Conservation (phyloP, 2,113 vertebrate genomes). For the Psilopogon haemacephalus region DNA sequence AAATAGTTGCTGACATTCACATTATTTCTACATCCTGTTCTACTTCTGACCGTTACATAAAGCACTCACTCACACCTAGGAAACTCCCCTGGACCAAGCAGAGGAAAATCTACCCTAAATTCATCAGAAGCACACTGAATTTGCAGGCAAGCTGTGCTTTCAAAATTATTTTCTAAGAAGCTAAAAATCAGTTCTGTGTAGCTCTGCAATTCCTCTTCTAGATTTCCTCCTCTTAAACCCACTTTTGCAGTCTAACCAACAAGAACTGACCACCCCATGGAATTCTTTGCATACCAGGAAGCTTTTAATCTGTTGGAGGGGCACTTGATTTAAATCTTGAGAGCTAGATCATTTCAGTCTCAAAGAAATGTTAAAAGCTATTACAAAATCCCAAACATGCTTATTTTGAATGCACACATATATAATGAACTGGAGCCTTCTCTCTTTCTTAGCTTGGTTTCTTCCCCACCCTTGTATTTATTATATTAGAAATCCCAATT, state of each 20-base stretch:
- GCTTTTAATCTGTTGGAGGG: neutral
- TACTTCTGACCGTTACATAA: neutral
- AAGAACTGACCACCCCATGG: neutral
- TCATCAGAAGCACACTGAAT: neutral
- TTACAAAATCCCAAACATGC: neutral
- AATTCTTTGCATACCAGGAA: neutral
- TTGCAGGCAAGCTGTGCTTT: neutral
- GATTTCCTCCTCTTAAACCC: neutral
- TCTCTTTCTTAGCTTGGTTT: neutral
- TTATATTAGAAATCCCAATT: fast-evolving
- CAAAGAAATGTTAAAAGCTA: no score
- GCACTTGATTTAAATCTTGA: neutral
- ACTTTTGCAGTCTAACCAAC: neutral
- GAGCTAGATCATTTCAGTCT: neutral
- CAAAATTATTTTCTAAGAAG: neutral
- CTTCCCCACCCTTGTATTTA: neutral
- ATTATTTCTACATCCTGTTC: neutral
- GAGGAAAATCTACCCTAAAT: neutral
- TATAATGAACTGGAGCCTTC: neutral
- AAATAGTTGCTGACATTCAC: neutral
- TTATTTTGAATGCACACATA: neutral
- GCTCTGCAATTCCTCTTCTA: neutral
- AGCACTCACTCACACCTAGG: neutral
- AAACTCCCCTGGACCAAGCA: neutral
- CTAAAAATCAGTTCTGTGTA: neutral